Evolutionary conservation across 2,113 vertebrate species (phyloP), one percentile per base, ranked within the genome.

Genomic region (Triplophysa dalaica): DNA sequence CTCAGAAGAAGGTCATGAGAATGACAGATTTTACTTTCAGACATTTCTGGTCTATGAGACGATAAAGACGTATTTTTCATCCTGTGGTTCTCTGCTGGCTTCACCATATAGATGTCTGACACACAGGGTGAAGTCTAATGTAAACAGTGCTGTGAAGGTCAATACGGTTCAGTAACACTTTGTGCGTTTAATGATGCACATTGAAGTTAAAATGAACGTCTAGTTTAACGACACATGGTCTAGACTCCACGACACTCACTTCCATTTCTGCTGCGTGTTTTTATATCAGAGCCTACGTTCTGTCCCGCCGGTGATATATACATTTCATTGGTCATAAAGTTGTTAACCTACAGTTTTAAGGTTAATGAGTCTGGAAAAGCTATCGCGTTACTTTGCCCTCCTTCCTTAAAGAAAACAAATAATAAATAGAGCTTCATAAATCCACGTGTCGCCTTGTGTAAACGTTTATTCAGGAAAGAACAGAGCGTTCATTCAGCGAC

Each of bases 351-450:
- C 85, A 89, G 88, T 87, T 33, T 78, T 78, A 83, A 86, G 88
- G 90, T 92, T 92, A 89, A 92, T 90, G 88, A 89, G 82, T 88
- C 87, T 87, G 86, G 79, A 91, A 89, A 88, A 65, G 43, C 70
- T 86, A 85, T 87, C 87, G 78, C 68, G 80, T 80, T 82, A 87
- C 86, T 87, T 89, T 76, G 52, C 70, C 58, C 33, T 77, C 75
- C 69, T 80, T 70, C 82, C 54, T 61, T 43, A 74, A 73, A 74
- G 70, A 79, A 79, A 79, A 69, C 58, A 62, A 38, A 48, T 79
- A 50, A 70, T 70, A 70, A 70, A 61, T 41, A 74, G 17, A 16
- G 6, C 33, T 61, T 86, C 83, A 86, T 90, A 88, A 86, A 86
- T 74, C 86, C 87, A 88, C 79, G 85, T 89, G 89, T 80, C 88